phyloP scores from a whole-genome alignment of 2,113 vertebrate species.

The Orycteropus afer region DNA sequence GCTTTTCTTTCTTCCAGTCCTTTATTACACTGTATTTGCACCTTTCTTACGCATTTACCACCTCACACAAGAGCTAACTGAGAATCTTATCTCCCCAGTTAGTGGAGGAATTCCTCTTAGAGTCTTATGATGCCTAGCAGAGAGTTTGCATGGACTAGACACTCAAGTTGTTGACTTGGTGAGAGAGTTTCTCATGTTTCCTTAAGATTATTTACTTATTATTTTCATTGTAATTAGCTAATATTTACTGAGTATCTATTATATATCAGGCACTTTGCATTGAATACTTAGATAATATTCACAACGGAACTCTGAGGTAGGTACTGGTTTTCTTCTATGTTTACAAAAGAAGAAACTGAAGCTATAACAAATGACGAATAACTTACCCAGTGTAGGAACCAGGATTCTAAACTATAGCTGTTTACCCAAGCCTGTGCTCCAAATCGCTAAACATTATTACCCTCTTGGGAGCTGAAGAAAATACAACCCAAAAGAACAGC shows the following conservation, averaged over 20 bases:
- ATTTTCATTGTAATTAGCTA: not conserved
- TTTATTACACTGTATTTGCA: not conserved
- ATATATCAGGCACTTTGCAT: not conserved
- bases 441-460: not conserved
- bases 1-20: not conserved
- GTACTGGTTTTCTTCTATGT: not conserved
- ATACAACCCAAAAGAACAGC: not conserved
- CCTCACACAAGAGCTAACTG: not conserved
- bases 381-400: not conserved
- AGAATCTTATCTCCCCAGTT: not conserved
- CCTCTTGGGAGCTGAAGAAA: not conserved
- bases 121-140: not conserved
- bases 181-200: not conserved
- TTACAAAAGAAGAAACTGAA: not conserved
- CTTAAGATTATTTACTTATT: not conserved
- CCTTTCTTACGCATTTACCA: not conserved
- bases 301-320: not conserved
- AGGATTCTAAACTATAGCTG: not conserved
- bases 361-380: not conserved
- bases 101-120: not conserved
- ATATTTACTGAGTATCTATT: not conserved
- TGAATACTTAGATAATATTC: not conserved
- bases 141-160: not conserved
- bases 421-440: not conserved
- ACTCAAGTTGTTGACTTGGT: not conserved